These are phyloP conservation scores for Panzeria rudis DNA, from an alignment of 2,888 invertebrate genomes.

Conservation along the genomic window DNA sequence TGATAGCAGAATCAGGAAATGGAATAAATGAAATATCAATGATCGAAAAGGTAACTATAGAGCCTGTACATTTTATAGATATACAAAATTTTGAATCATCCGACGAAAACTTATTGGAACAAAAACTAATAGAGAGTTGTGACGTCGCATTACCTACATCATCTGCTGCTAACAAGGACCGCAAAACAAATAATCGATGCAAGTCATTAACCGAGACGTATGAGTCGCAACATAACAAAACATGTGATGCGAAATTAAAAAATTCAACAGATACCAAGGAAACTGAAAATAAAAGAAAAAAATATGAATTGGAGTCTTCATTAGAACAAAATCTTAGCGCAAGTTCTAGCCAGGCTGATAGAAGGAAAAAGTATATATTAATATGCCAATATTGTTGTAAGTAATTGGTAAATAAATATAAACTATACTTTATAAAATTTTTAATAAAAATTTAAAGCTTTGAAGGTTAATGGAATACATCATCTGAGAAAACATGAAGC, in stretches of 20 bases:
- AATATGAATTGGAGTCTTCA: neutral
- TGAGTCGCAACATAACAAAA: neutral
- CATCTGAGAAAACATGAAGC: constrained; percentile 70
- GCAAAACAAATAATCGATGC: neutral
- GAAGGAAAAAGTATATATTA: neutral
- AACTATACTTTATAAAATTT: neutral
- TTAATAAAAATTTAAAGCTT: constrained; percentile 1
- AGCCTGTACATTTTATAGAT: neutral
- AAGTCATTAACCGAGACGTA: neutral
- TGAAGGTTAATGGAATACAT: constrained; percentile 2
- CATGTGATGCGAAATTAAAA: neutral
- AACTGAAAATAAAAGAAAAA: neutral
- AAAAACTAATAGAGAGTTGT: neutral
- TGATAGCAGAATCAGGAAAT: neutral
- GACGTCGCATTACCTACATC: neutral
- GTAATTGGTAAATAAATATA: too few relatives aligned
- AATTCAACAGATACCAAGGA: neutral
- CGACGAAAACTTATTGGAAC: neutral
- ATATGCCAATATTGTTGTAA: constrained; percentile 58
- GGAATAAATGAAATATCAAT: neutral
- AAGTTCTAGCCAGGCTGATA: neutral
- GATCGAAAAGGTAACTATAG: neutral
- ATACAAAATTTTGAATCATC: neutral
- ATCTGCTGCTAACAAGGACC: neutral
- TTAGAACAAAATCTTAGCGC: neutral